phyloP scores from a whole-genome alignment of 2,113 vertebrate genomes.

The Forbesichthys papilliferus region DNA sequence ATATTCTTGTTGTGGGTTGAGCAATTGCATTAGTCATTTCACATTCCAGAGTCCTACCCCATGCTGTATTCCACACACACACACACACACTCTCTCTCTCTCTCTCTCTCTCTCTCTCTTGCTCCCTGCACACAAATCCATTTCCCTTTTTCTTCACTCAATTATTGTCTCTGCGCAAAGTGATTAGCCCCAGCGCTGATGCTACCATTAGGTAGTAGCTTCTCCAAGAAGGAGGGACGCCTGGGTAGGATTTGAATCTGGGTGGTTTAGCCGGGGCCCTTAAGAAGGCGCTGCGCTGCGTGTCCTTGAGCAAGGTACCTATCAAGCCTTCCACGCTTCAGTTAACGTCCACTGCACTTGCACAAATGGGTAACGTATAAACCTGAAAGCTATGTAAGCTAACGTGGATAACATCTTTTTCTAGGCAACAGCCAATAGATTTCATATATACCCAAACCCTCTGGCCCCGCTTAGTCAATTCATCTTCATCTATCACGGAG shows the following conservation, averaged over 20 bases:
- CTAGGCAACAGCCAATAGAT: slow-evolving; percentile 58
- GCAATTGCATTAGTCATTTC: slow-evolving; percentile 82
- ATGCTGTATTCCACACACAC: slow-evolving; percentile 47
- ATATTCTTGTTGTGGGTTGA: slow-evolving; percentile 82
- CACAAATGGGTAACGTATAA: slow-evolving; percentile 76
- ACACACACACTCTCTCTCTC: slow-evolving; percentile 1
- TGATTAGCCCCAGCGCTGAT: slow-evolving; percentile 43
- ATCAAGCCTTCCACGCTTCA: slow-evolving; percentile 57
- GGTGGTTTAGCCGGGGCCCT: slow-evolving; percentile 59
- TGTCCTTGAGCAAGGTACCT: slow-evolving; percentile 70
- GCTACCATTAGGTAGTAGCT: slow-evolving; percentile 38
- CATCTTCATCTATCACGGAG: slow-evolving; percentile 53
- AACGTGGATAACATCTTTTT: slow-evolving; percentile 57
- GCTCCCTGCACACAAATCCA: slow-evolving; percentile 4
- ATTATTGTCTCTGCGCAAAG: slow-evolving; percentile 12
- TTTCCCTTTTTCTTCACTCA: slow-evolving; percentile 32
- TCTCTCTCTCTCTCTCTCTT: slow-evolving; percentile 22
- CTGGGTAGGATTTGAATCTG: slow-evolving; percentile 35
- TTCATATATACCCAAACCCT: slow-evolving; percentile 44
- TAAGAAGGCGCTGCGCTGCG: slow-evolving; percentile 41
- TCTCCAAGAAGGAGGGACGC: slow-evolving; percentile 47
- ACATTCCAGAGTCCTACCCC: slow-evolving; percentile 76
- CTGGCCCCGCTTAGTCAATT: slow-evolving; percentile 32
- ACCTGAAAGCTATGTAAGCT: slow-evolving; percentile 64
- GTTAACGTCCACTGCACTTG: slow-evolving; percentile 66